phyloP scores from a whole-genome alignment of 2,113 vertebrate species.

The Sylvietta virens region DNA sequence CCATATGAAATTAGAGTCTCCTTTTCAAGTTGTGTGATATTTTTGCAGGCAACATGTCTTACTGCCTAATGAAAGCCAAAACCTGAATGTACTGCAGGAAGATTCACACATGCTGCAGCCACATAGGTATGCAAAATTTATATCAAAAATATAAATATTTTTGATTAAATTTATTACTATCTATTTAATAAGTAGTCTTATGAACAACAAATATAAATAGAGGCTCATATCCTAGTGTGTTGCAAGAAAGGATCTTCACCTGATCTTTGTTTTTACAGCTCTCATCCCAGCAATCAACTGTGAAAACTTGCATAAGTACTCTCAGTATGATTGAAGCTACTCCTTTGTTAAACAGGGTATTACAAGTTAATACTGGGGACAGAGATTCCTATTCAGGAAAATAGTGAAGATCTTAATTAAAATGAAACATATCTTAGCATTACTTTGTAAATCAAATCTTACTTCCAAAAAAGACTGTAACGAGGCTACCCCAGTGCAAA shows the following conservation, averaged over 20 bases:
- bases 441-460: not conserved
- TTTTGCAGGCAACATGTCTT: not conserved
- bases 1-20: not conserved
- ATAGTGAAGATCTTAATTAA: not conserved
- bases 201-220: not conserved
- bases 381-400: not conserved
- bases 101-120: not conserved
- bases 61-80: not conserved
- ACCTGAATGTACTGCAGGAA: not conserved
- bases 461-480: not conserved
- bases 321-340: not conserved
- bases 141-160: not conserved
- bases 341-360: not conserved
- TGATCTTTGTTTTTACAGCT: conserved; percentile 3
- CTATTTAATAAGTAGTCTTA: not conserved
- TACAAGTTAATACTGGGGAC: not conserved
- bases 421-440: not conserved
- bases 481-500: not conserved
- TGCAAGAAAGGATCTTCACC: not conserved
- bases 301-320: not conserved
- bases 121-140: too few species aligned
- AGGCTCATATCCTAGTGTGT: not conserved
- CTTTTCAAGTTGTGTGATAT: not conserved
- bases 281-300: not conserved
- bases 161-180: not conserved